These are phyloP conservation scores for Istiophorus platypterus DNA, from an alignment of 2,113 vertebrate species.

Conservation along the genomic window DNA sequence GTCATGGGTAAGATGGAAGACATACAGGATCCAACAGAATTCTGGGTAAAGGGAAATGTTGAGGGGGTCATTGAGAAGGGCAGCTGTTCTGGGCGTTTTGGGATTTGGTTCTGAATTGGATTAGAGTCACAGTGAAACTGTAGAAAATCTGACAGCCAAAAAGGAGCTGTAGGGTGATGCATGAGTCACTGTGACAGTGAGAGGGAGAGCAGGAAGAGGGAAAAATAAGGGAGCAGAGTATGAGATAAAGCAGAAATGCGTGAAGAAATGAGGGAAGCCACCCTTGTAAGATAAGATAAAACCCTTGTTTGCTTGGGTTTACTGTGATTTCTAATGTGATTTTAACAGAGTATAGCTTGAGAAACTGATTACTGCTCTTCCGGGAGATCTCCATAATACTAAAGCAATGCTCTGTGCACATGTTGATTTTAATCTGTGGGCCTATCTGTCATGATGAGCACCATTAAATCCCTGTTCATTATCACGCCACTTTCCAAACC, in stretches of 20 bases:
- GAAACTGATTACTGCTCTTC: conserved; percentile 43
- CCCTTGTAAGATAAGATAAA: conserved; percentile 38
- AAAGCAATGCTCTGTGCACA: background rate
- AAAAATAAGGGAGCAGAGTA: conserved; percentile 30
- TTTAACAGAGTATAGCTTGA: conserved; percentile 31
- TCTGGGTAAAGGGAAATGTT: conserved; percentile 59
- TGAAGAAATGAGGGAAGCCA: conserved; percentile 42
- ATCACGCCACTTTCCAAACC: conserved; percentile 44
- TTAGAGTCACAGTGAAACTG: conserved; percentile 70
- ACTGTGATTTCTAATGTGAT: conserved; percentile 53
- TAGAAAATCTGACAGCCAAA: conserved; percentile 68
- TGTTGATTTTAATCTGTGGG: conserved; percentile 56
- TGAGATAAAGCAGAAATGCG: conserved; percentile 38
- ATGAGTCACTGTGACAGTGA: conserved; percentile 65
- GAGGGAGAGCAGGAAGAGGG: conserved; percentile 25
- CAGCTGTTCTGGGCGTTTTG: conserved; percentile 68
- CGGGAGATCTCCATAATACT: conserved; percentile 31
- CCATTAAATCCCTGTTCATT: conserved; percentile 55
- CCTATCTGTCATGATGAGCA: conserved; percentile 30
- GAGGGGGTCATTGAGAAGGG: conserved; percentile 68
- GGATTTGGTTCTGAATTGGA: conserved; percentile 74
- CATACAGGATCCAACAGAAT: conserved; percentile 45
- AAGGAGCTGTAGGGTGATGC: conserved; percentile 69
- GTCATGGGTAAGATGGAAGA: conserved; percentile 48
- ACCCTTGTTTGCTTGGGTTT: conserved; percentile 39